Evolutionary conservation across 2,113 vertebrate genomes (phyloP), one percentile per base, ranked within the genome.

Genomic region (Leptobrachium leishanense): DNA sequence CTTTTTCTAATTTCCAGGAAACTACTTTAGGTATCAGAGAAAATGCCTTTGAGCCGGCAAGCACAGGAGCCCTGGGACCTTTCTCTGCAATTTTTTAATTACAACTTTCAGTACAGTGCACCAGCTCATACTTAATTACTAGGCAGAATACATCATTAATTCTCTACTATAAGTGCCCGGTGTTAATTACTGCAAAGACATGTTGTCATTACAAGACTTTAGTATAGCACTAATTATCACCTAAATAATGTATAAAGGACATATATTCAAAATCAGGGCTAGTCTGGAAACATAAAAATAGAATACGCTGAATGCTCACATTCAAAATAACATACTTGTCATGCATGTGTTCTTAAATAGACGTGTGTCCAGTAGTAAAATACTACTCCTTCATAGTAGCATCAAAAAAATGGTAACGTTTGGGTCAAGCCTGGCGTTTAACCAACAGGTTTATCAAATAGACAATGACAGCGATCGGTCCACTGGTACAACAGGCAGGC

Each of bases 1-100:
- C 9, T 77, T 69, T 31, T 59, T 12, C n/a, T 57, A 57, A 62
- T 69, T 77, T 77, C 55, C 41, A 70, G 55, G 20, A 39, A 63
- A 71, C 42, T 41, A 63, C 39, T 62, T 77, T 54, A 44, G 31
- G 10, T 62, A 70, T 70, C 43, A 63, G 12, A 62, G 55, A 12
- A 41, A 43, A 46, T 62, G 57, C 20, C 39, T 70, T 62, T 44
- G 55, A 77, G 54, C 8, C 46, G 59, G 55, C 57, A 39, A 50
- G 55, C 42, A 41, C 31, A 70, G 68, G 76, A 20, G 57, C 67
- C 20, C 15, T 62, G 66, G 68, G 54, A 69, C 76, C 68, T 70
- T 77, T 44, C 40, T 46, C 41, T 70, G 55, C 67, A 77, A 77
- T 46, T 54, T 62, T 76, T 76, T 77, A 70, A 70, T 77, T 70